A percentile compares a stretch with the other conserved stretches of the same genome.
Conservation (phyloP, 2,797 vertebrate genomes). For the Sebastes hubbsi region DNA sequence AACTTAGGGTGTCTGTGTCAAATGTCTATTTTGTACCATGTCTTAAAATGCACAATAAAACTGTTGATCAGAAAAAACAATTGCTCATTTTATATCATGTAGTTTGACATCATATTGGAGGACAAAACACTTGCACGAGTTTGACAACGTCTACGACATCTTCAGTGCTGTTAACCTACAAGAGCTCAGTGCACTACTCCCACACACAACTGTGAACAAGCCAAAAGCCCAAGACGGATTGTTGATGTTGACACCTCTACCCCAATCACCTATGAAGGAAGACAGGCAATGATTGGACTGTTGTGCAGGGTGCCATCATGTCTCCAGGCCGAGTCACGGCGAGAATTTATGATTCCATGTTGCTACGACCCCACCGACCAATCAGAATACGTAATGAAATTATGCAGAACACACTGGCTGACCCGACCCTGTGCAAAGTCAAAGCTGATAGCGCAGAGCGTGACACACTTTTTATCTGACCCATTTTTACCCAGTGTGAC, state of each 20-base stretch:
- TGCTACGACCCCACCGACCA: not conserved
- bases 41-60: not conserved
- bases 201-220: not conserved
- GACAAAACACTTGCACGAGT: too few relatives aligned
- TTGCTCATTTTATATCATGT: too few relatives aligned
- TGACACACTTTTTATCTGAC: slow-evolving; percentile 18
- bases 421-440: not conserved
- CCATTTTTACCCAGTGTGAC: not conserved
- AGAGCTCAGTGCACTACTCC: not conserved
- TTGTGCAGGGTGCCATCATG: not conserved
- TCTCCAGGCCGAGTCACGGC: not conserved
- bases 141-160: not conserved
- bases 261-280: not conserved
- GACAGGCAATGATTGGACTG: not conserved
- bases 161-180: not conserved
- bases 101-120: too few relatives aligned
- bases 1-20: rapidly evolving
- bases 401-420: not conserved
- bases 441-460: not conserved
- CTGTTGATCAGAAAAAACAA: too few relatives aligned
- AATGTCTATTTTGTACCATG: too few relatives aligned
- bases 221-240: not conserved
- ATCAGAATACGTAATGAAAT: not conserved
- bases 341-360: not conserved
- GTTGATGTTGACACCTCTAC: not conserved